phyloP scores from a whole-genome alignment of 2,888 invertebrate genomes.

The Tachina grossa region DNA sequence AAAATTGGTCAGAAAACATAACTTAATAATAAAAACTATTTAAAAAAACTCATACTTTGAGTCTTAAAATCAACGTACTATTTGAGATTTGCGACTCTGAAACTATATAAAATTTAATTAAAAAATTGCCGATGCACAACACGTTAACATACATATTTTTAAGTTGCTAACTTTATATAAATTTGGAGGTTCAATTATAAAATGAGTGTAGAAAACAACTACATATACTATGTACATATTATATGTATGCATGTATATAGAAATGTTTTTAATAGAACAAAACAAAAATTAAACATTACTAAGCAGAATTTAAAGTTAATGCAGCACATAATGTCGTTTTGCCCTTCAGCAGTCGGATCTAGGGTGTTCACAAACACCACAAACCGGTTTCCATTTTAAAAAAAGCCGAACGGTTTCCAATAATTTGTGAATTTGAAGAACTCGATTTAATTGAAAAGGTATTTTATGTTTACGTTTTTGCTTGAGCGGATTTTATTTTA shows the following conservation, averaged over 20 bases:
- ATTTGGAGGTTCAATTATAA: slow-evolving; percentile 51
- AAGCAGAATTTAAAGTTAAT: slow-evolving; percentile 63
- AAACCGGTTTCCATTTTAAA: too few relatives aligned
- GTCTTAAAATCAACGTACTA: neutral
- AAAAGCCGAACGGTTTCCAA: too few relatives aligned
- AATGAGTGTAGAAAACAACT: neutral
- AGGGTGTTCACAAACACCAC: too few relatives aligned
- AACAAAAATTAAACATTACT: slow-evolving; percentile 37
- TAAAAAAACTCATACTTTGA: slow-evolving; percentile 34
- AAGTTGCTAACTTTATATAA: slow-evolving; percentile 21
- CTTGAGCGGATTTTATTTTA: too few relatives aligned
- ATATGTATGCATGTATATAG: neutral
- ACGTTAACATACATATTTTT: slow-evolving; percentile 69
- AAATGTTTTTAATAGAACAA: neutral
- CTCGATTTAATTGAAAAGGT: too few relatives aligned
- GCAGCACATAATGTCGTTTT: slow-evolving; percentile 18
- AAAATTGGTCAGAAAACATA: too few relatives aligned
- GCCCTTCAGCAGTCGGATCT: neutral
- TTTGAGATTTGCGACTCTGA: neutral
- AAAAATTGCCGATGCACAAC: slow-evolving; percentile 77
- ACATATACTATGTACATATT: too few relatives aligned
- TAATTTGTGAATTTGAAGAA: too few relatives aligned
- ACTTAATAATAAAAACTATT: slow-evolving; percentile 64
- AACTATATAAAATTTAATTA: slow-evolving; percentile 56
- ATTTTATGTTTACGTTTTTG: too few relatives aligned